Percentiles rank a stretch among this genome's conserved stretches.
Conservation (phyloP, 2,888 invertebrate species). For the Chaitophorus viminalis region DNA sequence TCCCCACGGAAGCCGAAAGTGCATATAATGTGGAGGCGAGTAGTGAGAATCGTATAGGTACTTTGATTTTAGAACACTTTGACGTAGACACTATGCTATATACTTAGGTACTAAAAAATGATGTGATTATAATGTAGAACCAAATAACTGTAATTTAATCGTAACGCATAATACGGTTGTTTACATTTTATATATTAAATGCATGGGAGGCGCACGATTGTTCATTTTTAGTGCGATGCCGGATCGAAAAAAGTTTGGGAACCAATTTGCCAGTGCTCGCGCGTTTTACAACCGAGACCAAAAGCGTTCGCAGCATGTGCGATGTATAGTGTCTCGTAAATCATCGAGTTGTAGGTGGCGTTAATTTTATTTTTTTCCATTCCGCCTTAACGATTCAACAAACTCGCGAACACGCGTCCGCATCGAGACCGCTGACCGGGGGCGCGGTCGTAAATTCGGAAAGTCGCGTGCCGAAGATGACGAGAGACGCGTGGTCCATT, state of each 20-base stretch:
- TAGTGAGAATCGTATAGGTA: too few relatives aligned
- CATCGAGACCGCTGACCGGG: not conserved
- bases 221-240: too few relatives aligned
- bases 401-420: not conserved
- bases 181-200: too few relatives aligned
- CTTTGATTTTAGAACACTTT: too few relatives aligned
- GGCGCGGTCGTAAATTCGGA: conserved; percentile 50
- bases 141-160: too few relatives aligned
- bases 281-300: not conserved
- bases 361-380: not conserved
- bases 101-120: too few relatives aligned
- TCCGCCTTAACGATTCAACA: not conserved
- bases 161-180: too few relatives aligned
- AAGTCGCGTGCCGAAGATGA: conserved; percentile 37
- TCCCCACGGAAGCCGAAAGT: too few relatives aligned
- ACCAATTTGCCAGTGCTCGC: not conserved
- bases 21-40: too few relatives aligned
- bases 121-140: too few relatives aligned
- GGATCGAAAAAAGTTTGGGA: not conserved
- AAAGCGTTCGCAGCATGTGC: not conserved
- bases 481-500: conserved; percentile 8
- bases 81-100: too few relatives aligned
- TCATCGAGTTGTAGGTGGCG: not conserved
- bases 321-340: not conserved
- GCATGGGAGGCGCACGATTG: too few relatives aligned